Percentiles rank a stretch among this genome's conserved stretches.
Conservation (phyloP, 2,797 vertebrate genomes). For the Percopsis omiscomaycus region DNA sequence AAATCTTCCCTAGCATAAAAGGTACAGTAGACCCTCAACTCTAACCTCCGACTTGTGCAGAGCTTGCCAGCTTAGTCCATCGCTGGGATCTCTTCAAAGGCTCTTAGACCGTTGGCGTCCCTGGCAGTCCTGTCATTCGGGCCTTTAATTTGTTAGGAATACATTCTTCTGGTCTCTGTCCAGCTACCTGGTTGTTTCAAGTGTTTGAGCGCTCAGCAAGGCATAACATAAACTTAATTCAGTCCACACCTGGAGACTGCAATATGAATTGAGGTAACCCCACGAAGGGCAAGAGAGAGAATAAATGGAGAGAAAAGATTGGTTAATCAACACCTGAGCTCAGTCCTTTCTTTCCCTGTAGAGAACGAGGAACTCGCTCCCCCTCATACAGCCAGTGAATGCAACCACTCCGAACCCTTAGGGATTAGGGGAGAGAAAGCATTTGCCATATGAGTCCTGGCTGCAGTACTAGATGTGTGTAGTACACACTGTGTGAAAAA, state of each 20-base stretch:
- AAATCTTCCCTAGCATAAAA: constrained; percentile 20
- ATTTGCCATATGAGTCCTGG: constrained; percentile 72
- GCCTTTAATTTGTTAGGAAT: too few species aligned
- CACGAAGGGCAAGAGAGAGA: constrained; percentile 32
- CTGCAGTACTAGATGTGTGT: constrained; percentile 18
- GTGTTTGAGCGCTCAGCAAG: constrained; percentile 49
- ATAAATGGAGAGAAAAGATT: constrained; percentile 53
- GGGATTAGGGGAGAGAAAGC: constrained; percentile 33
- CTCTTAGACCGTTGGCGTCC: constrained; percentile 23
- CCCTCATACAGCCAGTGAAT: constrained; percentile 43
- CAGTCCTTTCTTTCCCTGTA: constrained; percentile 41
- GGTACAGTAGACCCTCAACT: background rate
- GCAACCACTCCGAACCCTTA: constrained; percentile 10
- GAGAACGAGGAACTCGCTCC: constrained; percentile 32
- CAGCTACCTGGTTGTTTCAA: constrained; percentile 54
- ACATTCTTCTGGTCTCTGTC: constrained; percentile 50
- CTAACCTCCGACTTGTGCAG: constrained; percentile 9
- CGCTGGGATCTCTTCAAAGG: constrained; percentile 24
- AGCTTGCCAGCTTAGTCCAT: constrained; percentile 14
- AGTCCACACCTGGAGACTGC: constrained; percentile 30
- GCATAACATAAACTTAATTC: constrained; percentile 41
- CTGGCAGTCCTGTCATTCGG: constrained; percentile 2
- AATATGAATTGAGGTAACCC: constrained; percentile 27
- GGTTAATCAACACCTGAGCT: constrained; percentile 69
- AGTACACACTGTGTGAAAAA: constrained; percentile 18